Evolutionary conservation across 2,797 vertebrate genomes (phyloP).

Genomic region (Anomalospiza imberbis): DNA sequence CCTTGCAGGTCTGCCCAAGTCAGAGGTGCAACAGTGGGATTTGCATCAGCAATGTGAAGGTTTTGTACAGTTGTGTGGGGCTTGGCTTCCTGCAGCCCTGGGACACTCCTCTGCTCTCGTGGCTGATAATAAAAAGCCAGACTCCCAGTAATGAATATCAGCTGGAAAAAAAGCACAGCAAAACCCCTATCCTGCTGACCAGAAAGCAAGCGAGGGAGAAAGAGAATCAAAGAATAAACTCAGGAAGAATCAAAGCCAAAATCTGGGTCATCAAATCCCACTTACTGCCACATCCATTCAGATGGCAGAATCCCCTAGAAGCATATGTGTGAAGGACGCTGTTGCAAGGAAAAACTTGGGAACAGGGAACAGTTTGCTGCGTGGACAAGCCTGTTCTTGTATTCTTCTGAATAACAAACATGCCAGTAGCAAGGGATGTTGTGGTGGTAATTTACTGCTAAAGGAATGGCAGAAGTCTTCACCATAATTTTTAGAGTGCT

Average conservation of each 20-base stretch:
- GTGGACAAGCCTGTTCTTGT: not conserved
- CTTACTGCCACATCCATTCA: not conserved
- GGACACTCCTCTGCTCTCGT: not conserved
- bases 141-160: not conserved
- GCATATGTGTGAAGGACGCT: not conserved
- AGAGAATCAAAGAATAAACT: not conserved
- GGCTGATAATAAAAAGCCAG: not conserved
- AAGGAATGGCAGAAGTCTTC: not conserved
- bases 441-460: not conserved
- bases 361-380: not conserved
- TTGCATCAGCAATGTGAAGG: not conserved
- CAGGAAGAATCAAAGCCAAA: not conserved
- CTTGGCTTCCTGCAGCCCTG: not conserved
- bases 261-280: not conserved
- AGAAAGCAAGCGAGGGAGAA: not conserved
- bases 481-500: not conserved
- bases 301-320: not conserved
- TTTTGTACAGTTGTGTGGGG: not conserved
- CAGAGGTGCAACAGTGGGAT: fast-evolving
- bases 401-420: not conserved
- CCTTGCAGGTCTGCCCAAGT: not conserved
- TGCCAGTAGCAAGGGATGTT: not conserved
- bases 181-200: not conserved
- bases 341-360: not conserved
- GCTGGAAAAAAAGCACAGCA: not conserved